Conservation (phyloP, 1,140 invertebrate species). For the Sitodiplosis mosellana region DNA sequence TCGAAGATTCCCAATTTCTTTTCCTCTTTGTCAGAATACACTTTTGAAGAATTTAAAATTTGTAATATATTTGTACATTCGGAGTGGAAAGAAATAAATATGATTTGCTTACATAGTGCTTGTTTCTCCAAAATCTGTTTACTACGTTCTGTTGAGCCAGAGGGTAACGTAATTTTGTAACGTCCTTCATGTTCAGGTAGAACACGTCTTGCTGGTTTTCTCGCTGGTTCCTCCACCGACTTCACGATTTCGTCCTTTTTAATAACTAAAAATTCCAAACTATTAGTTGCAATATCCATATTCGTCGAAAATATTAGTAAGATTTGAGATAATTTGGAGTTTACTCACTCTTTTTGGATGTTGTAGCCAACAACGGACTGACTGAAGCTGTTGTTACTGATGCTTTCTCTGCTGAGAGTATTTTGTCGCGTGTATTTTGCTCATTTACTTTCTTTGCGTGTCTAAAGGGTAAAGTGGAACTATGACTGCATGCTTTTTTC, state of each 20-base stretch:
- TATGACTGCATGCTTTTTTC: neutral
- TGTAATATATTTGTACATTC: too few relatives aligned
- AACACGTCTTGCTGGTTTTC: constrained; percentile 24
- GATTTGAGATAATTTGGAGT: too few relatives aligned
- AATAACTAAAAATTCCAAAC: neutral
- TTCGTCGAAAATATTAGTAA: too few relatives aligned
- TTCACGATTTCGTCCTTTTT: neutral
- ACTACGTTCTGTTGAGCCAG: constrained; percentile 25
- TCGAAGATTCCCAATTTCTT: constrained; percentile 15
- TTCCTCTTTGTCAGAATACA: constrained; percentile 20
- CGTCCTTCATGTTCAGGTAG: constrained; percentile 30
- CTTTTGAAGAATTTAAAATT: constrained; percentile 6
- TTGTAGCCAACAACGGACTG: neutral
- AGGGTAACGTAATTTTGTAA: constrained; percentile 29
- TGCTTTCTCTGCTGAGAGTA: constrained; percentile 23
- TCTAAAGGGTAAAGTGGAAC: constrained; percentile 21
- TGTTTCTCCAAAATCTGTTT: constrained; percentile 26
- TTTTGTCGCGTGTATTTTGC: constrained; percentile 35
- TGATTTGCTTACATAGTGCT: constrained; percentile 15
- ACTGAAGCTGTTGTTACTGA: constrained; percentile 26
- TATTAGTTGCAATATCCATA: too few relatives aligned
- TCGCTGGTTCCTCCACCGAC: constrained; percentile 8
- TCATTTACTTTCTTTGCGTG: constrained; percentile 58
- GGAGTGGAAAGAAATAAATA: neutral
- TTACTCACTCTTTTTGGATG: neutral